Evolutionary conservation across 2,797 vertebrate species (phyloP), one percentile per base, ranked within the genome.

Genomic region (Zalophus californianus): DNA sequence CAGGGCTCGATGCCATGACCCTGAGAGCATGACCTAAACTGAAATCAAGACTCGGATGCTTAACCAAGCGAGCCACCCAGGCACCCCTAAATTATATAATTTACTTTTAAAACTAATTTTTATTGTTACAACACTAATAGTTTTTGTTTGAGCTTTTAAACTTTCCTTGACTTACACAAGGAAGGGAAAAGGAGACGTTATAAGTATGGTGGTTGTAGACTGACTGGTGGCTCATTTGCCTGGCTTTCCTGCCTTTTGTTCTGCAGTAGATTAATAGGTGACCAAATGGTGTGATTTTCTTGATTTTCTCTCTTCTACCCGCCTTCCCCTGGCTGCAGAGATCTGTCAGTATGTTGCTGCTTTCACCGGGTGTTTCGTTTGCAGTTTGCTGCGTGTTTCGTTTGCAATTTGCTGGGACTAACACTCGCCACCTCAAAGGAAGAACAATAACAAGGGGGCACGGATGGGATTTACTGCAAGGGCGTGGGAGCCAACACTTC

Each of bases 31-130:
- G 60, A 62, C 60, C 12, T 13, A 13, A 29, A 27, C 60, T 27
- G 2, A 62, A 62, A 29, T 14, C 60, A 29, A 62, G 60, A 29
- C 21, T 29, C 7, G 21, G 60, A 29, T 29, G 60, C 27, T 62
- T 62, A 62, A 62, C 27, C 60, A 62, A 29, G 3, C 14, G 27
- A 62, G 60, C 60, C 27, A 29, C 60, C 27, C 27, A 6, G 13
- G 60, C 10, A 3, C 60, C 27, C 60, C 60, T 62, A 62, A 62
- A 29, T 62, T 62, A 27, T 83, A 56, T 50, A 23, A 56, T 35
- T 70, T 78, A 14, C 7, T 82, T 73, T 73, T 50, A 83, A 73
- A 93, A 52, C 23, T 66, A 35, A 84, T 54, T 93, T 91, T 96
- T 94, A 21, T 90, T 89, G 21, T 88, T 10, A 87, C 11, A 82